Evolutionary conservation across 2,113 vertebrate species (phyloP).

Genomic region (Tetrao urogallus): DNA sequence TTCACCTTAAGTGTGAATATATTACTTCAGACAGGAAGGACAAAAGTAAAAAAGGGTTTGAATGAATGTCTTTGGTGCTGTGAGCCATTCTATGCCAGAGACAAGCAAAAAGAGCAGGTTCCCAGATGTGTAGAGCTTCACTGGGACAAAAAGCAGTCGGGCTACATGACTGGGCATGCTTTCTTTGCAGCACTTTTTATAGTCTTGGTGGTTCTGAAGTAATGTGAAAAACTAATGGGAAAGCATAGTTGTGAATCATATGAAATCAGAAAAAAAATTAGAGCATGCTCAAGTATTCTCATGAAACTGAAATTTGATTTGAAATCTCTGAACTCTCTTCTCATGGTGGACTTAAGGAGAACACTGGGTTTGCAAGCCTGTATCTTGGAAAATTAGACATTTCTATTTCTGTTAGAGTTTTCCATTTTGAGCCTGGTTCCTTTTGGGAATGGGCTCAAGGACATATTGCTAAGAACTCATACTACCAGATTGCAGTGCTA

Average conservation of each 20-base stretch:
- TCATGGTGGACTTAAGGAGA: not conserved
- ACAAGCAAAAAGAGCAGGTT: not conserved
- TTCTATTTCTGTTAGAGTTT: not conserved
- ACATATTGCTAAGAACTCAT: not conserved
- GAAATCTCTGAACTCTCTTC: not conserved
- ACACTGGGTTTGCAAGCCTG: not conserved
- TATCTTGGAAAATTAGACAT: not conserved
- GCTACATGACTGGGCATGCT: not conserved
- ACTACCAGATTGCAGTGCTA: constrained; percentile 24
- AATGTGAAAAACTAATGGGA: not conserved
- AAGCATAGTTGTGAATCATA: not conserved
- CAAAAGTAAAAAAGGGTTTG: not conserved
- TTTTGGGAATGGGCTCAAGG: not conserved
- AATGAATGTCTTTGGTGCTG: not conserved
- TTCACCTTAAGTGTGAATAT: not conserved
- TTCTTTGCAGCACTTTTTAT: not conserved
- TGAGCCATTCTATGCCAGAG: not conserved
- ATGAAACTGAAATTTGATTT: not conserved
- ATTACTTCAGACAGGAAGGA: not conserved
- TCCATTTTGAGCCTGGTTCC: not conserved
- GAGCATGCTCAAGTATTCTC: not conserved
- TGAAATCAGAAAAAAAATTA: not conserved
- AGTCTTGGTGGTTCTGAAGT: not conserved
- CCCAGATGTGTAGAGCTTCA: not conserved
- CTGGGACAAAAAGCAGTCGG: not conserved